phyloP scores from a whole-genome alignment of 2,888 invertebrate genomes.

The Agapostemon virescens region DNA sequence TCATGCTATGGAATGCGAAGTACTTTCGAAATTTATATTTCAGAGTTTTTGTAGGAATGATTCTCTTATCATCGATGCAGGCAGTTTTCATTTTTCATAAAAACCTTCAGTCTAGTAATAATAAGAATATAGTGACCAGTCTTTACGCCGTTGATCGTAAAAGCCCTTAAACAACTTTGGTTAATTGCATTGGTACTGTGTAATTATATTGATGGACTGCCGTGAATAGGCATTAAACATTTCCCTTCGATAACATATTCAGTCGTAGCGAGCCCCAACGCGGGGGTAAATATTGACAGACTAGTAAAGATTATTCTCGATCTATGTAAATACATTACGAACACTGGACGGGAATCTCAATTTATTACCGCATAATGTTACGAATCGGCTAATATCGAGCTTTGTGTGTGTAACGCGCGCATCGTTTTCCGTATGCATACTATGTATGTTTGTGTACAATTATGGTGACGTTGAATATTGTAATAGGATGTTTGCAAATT shows the following conservation, averaged over 20 bases:
- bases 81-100: neutral
- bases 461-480: neutral
- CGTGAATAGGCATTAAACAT: constrained; percentile 52
- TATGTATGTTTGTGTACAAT: neutral
- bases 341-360: constrained; percentile 5
- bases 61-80: neutral
- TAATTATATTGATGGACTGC: constrained; percentile 45
- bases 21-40: too few relatives aligned
- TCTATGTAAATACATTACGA: constrained; percentile 41
- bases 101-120: neutral
- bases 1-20: too few relatives aligned
- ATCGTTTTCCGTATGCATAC: neutral
- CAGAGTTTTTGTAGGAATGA: too few relatives aligned
- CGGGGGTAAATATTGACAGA: constrained; percentile 44
- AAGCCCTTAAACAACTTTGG: constrained; percentile 3
- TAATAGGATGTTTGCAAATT: neutral
- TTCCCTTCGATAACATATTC: constrained; percentile 45
- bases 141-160: neutral
- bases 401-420: neutral
- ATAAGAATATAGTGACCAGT: neutral
- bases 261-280: constrained; percentile 41
- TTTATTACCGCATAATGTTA: constrained; percentile 13
- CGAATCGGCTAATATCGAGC: neutral
- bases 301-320: constrained; percentile 46
- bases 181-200: constrained; percentile 28